Evolutionary conservation across 2,888 invertebrate genomes (phyloP).

Genomic region (Hypomecis punctinalis): DNA sequence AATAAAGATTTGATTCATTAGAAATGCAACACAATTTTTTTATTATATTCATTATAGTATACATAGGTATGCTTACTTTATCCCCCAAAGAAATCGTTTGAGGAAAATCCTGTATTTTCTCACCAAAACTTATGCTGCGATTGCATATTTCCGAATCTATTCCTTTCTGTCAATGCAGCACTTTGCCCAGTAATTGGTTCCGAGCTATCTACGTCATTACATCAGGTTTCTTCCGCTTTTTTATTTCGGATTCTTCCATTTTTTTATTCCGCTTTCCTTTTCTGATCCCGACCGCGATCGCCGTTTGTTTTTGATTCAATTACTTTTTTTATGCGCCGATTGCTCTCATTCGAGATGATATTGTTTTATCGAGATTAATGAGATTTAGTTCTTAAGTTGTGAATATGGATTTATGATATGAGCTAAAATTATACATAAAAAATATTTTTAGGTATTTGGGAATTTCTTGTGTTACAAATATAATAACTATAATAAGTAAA

Average conservation of each 20-base stretch:
- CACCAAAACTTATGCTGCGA: conserved; percentile 44
- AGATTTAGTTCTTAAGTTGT: conserved; percentile 1
- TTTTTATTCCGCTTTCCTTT: conserved; percentile 72
- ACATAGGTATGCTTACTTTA: too few relatives aligned
- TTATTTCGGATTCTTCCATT: conserved; percentile 66
- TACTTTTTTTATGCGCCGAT: conserved; percentile 64
- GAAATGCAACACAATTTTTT: too few relatives aligned
- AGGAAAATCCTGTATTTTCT: conserved; percentile 10
- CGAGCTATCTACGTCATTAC: conserved; percentile 83
- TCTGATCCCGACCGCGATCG: conserved; percentile 70
- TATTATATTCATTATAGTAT: neutral
- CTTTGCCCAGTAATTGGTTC: conserved; percentile 80
- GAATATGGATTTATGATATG: neutral
- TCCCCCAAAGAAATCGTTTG: too few relatives aligned
- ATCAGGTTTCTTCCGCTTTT: conserved; percentile 68
- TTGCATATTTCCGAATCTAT: conserved; percentile 78
- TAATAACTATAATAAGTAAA: too few relatives aligned
- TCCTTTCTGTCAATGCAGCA: conserved; percentile 81
- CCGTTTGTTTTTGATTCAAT: conserved; percentile 82
- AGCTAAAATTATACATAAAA: too few relatives aligned
- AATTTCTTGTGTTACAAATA: too few relatives aligned
- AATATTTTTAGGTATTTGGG: too few relatives aligned
- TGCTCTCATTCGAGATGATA: conserved; percentile 30
- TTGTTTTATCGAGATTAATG: conserved; percentile 27
- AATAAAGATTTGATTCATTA: too few relatives aligned